These are phyloP conservation scores for Uria lomvia DNA, from an alignment of 2,113 vertebrate genomes.

Conservation along the genomic window DNA sequence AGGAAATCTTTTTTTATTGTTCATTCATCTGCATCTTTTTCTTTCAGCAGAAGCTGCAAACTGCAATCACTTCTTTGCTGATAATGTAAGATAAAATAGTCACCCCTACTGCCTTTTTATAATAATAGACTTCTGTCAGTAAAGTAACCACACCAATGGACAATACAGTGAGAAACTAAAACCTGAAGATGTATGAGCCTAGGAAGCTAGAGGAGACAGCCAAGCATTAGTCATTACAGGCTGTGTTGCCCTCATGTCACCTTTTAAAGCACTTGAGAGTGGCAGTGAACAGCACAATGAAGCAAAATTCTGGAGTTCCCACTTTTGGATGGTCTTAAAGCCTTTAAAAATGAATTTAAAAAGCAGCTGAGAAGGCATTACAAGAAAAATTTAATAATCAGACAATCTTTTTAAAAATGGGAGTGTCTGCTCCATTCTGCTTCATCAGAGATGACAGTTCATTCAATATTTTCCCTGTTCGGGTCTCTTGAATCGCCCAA, in stretches of 20 bases:
- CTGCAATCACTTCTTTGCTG: neutral
- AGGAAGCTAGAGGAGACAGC: neutral
- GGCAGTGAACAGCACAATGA: neutral
- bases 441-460: neutral
- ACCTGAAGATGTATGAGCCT: neutral
- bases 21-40: neutral
- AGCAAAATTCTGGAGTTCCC: neutral
- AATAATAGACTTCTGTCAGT: neutral
- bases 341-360: neutral
- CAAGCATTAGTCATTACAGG: neutral
- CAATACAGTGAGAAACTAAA: neutral
- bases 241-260: neutral
- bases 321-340: neutral
- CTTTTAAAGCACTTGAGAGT: neutral
- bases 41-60: neutral
- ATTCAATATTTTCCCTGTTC: slow-evolving; percentile 16
- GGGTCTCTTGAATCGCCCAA: neutral
- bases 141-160: neutral
- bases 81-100: neutral
- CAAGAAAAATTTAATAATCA: neutral
- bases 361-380: neutral
- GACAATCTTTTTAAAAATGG: neutral
- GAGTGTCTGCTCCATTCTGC: neutral
- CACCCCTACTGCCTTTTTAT: neutral
- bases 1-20: neutral